A percentile compares a stretch with the other conserved stretches of the same genome.
These are phyloP conservation scores for Oenanthe oenanthe DNA, from an alignment of 2,113 vertebrate genomes.

Conservation along the genomic window DNA sequence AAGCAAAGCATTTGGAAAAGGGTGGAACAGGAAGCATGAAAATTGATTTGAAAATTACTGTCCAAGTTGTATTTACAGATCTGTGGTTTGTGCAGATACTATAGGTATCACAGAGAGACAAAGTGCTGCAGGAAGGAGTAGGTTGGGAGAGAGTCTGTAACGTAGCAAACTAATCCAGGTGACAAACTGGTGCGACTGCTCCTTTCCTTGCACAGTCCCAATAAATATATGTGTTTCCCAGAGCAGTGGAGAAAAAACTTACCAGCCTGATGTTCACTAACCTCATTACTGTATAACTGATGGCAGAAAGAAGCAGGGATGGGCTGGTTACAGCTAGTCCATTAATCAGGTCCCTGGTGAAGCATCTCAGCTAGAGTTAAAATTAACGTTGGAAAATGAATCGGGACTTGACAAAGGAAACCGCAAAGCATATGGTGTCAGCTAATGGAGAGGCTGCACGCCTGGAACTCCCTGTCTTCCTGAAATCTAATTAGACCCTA, in stretches of 20 bases:
- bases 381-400: slow-evolving; percentile 61
- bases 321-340: slow-evolving; percentile 35
- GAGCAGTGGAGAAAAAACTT: background rate
- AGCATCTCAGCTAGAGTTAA: slow-evolving; percentile 62
- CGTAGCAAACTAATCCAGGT: background rate
- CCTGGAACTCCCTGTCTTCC: background rate
- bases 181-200: background rate
- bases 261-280: slow-evolving; percentile 9
- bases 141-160: background rate
- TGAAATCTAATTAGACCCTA: slow-evolving; percentile 71
- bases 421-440: slow-evolving; percentile 55
- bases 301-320: slow-evolving; percentile 26
- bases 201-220: background rate
- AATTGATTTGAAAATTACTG: background rate
- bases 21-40: background rate
- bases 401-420: slow-evolving; percentile 36
- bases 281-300: slow-evolving; percentile 40
- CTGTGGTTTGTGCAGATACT: background rate
- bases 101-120: background rate
- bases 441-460: slow-evolving; percentile 56
- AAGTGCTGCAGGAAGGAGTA: background rate
- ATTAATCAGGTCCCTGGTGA: slow-evolving; percentile 55
- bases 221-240: background rate
- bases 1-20: background rate
- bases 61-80: background rate